Conservation (phyloP, 2,797 vertebrate genomes). For the Oophaga sylvatica region DNA sequence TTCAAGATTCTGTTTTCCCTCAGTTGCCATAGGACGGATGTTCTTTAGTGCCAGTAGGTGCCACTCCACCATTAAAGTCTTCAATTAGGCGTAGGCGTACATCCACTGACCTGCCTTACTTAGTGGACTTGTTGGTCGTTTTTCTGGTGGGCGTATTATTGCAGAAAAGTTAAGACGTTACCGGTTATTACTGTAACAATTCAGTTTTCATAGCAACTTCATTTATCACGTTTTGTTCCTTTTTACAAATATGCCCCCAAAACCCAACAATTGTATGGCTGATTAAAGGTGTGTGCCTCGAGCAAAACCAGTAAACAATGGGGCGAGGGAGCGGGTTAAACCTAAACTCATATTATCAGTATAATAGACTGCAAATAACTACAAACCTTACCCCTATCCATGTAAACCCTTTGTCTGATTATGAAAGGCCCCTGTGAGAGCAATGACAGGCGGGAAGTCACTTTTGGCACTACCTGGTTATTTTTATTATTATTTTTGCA, state of each 20-base stretch:
- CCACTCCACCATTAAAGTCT: not conserved
- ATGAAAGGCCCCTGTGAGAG: not conserved
- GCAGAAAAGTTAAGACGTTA: not conserved
- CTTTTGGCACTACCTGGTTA: conserved; percentile 26
- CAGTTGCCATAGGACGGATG: not conserved
- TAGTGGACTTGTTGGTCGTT: not conserved
- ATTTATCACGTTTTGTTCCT: not conserved
- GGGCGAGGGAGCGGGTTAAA: not conserved
- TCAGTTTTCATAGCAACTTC: not conserved
- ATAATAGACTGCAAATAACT: not conserved
- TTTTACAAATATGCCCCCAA: not conserved
- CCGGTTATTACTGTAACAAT: not conserved
- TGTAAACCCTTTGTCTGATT: not conserved
- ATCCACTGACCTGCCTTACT: not conserved
- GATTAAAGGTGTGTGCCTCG: not conserved
- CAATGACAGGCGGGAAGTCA: not conserved
- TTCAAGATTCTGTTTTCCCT: not conserved
- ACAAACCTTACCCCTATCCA: not conserved
- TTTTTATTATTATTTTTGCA: conserved; percentile 8
- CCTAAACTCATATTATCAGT: not conserved
- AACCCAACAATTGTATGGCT: not conserved
- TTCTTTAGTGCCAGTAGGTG: not conserved
- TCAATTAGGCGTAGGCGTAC: not conserved
- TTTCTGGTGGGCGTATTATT: not conserved
- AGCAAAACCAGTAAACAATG: not conserved